Percentiles rank a stretch among this genome's conserved stretches.
phyloP scores from a whole-genome alignment of 2,888 invertebrate species.

The Drosophila neotestacea region DNA sequence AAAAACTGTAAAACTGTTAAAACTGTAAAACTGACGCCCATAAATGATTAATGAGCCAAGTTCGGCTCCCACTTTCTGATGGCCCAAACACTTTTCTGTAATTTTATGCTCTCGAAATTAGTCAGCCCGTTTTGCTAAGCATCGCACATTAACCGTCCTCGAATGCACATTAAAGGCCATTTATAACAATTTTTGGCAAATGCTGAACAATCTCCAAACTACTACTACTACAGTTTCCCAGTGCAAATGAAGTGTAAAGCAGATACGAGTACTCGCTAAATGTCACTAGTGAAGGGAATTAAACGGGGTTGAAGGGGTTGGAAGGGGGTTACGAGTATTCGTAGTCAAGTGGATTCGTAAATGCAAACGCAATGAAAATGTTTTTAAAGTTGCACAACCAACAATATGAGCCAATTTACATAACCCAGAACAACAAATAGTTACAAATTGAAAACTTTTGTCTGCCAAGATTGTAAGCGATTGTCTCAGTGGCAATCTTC shows the following conservation, averaged over 20 bases:
- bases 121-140: slow-evolving; percentile 43
- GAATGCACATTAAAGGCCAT: slow-evolving; percentile 69
- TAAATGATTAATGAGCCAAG: slow-evolving; percentile 80
- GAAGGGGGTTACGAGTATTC: neutral
- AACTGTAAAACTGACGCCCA: slow-evolving; percentile 60
- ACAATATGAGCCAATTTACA: slow-evolving; percentile 71
- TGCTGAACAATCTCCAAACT: slow-evolving; percentile 34
- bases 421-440: slow-evolving; percentile 79
- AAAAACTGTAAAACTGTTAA: slow-evolving; percentile 42
- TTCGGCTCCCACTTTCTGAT: slow-evolving; percentile 57
- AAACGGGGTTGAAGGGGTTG: neutral
- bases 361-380: slow-evolving; percentile 67
- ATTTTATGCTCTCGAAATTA: slow-evolving; percentile 67
- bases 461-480: slow-evolving; percentile 79
- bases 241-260: slow-evolving; percentile 75
- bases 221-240: slow-evolving; percentile 35
- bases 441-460: slow-evolving; percentile 79
- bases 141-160: slow-evolving; percentile 25
- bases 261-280: slow-evolving; percentile 53
- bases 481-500: slow-evolving; percentile 55
- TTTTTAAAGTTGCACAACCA: slow-evolving; percentile 57
- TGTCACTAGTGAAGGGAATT: neutral
- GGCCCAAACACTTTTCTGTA: slow-evolving; percentile 63
- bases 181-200: slow-evolving; percentile 64
- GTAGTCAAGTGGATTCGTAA: slow-evolving; percentile 20